phyloP scores from a whole-genome alignment of 2,797 vertebrate genomes.

The Otolemur crassicaudatus region DNA sequence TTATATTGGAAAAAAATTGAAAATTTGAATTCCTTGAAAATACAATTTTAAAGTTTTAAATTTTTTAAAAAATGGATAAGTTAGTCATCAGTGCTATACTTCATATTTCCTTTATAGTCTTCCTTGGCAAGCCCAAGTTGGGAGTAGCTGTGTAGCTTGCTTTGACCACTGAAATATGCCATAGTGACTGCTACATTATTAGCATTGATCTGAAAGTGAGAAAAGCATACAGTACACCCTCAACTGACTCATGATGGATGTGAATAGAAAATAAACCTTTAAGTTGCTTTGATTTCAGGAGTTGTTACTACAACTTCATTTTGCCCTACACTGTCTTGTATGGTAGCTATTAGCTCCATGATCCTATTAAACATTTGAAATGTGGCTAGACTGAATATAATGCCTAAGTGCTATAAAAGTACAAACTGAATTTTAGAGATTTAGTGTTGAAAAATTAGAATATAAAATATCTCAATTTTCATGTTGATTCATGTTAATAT shows the following conservation, averaged over 20 bases:
- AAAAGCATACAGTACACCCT: neutral
- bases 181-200: neutral
- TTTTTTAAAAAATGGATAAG: neutral
- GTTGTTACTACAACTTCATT: neutral
- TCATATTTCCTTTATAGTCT: constrained; percentile 10
- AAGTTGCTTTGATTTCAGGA: neutral
- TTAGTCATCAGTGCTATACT: neutral
- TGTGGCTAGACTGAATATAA: neutral
- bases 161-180: neutral
- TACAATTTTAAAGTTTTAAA: constrained; percentile 32
- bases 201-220: neutral
- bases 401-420: neutral
- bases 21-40: constrained; percentile 30
- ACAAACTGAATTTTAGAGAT: constrained; percentile 19
- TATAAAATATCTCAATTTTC: constrained; percentile 40
- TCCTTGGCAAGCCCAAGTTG: neutral
- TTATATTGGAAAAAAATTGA: neutral
- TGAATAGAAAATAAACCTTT: constrained; percentile 34
- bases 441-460: constrained; percentile 5
- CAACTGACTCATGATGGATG: neutral
- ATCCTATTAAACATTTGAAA: constrained; percentile 11
- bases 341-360: neutral
- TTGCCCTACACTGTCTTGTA: neutral
- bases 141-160: neutral
- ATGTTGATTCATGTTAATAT: neutral